A percentile compares a stretch with the other conserved stretches of the same genome.
These are phyloP conservation scores for Trichechus manatus DNA, from an alignment of 2,113 vertebrate genomes.

Conservation along the genomic window DNA sequence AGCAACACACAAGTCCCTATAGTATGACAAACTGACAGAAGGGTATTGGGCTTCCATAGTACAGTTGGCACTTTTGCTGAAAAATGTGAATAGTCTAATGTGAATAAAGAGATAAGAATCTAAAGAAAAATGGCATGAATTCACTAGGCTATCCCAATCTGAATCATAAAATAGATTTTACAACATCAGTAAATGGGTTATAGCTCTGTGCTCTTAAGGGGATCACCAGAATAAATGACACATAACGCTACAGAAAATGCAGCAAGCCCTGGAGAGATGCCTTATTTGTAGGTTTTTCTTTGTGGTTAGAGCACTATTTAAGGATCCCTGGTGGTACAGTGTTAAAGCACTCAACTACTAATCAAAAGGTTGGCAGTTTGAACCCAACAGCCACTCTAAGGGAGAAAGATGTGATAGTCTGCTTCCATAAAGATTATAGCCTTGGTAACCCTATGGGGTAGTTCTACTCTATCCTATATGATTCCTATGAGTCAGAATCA, in stretches of 20 bases:
- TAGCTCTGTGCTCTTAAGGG: conserved; percentile 68
- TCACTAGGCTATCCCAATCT: conserved; percentile 54
- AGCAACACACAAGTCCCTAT: too few species aligned
- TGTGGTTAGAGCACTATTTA: conserved; percentile 48
- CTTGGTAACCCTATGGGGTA: too few species aligned
- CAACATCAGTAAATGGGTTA: conserved; percentile 40
- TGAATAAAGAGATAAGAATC: background rate
- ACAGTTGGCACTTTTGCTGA: conserved; percentile 29
- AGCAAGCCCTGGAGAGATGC: conserved; percentile 60
- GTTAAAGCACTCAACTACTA: too few species aligned
- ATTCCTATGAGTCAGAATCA: too few species aligned
- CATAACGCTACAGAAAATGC: conserved; percentile 59
- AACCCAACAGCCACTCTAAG: too few species aligned
- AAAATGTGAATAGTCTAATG: conserved; percentile 29
- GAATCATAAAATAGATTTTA: conserved; percentile 65
- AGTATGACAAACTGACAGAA: too few species aligned
- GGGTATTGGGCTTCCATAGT: background rate
- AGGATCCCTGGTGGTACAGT: too few species aligned
- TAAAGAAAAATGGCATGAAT: conserved; percentile 78
- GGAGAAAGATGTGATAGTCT: too few species aligned
- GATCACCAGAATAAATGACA: conserved; percentile 74
- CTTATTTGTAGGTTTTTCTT: conserved; percentile 68
- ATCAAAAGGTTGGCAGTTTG: too few species aligned
- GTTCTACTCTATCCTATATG: too few species aligned
- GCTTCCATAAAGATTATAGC: too few species aligned